A percentile compares a stretch with the other conserved stretches of the same genome.
phyloP scores from a whole-genome alignment of 2,888 invertebrate species.

The Micoletzkya japonica region DNA sequence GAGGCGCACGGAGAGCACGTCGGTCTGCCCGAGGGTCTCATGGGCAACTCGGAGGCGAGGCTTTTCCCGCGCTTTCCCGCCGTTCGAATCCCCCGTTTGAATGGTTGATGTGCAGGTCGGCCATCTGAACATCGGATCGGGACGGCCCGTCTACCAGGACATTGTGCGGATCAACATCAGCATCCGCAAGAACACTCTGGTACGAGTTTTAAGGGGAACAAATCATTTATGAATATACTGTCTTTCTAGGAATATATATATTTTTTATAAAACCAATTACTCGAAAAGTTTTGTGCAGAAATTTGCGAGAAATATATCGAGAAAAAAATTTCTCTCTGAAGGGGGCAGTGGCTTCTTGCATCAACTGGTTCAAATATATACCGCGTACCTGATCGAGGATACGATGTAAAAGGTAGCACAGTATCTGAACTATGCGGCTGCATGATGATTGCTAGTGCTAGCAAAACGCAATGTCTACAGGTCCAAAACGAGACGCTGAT shows the following conservation, averaged over 20 bases:
- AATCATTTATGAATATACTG: too few species aligned
- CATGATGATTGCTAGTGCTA: background rate
- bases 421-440: too few species aligned
- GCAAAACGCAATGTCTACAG: conserved; percentile 36
- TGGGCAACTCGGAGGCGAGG: conserved; percentile 66
- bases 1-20: conserved; percentile 67
- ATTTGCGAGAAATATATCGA: too few species aligned
- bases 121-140: conserved; percentile 67
- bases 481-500: conserved; percentile 63
- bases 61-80: background rate
- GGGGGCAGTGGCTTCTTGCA: background rate
- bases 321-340: too few species aligned
- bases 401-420: too few species aligned
- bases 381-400: too few species aligned
- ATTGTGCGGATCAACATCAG: conserved; percentile 67
- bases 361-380: too few species aligned
- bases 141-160: conserved; percentile 67
- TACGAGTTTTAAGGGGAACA: conserved; percentile 29
- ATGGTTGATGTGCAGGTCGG: conserved; percentile 58
- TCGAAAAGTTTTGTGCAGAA: background rate
- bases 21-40: conserved; percentile 66
- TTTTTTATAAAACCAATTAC: too few species aligned
- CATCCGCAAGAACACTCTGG: conserved; percentile 53
- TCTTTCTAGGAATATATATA: too few species aligned
- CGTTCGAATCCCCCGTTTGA: background rate